A percentile compares a stretch with the other conserved stretches of the same genome.
phyloP scores from a whole-genome alignment of 2,888 invertebrate species.

The Ptychoptera contaminata region DNA sequence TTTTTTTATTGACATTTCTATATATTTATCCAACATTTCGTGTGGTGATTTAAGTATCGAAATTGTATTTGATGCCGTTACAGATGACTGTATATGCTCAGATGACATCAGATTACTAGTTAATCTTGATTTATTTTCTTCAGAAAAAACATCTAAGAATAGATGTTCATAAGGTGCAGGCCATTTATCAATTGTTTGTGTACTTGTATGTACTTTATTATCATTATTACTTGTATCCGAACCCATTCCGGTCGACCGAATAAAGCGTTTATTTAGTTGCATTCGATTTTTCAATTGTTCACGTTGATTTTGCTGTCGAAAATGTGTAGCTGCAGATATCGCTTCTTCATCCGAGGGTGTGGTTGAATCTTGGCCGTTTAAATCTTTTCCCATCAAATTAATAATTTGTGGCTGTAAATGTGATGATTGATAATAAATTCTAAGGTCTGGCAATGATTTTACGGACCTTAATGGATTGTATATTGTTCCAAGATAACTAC shows the following conservation, averaged over 20 bases:
- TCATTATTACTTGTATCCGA: no score
- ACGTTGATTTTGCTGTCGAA: conserved; percentile 7
- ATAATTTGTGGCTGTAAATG: no score
- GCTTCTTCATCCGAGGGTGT: conserved; percentile 13
- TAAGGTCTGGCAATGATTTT: no score
- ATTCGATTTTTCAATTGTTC: no score
- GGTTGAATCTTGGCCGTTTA: conserved; percentile 6
- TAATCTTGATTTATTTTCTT: conserved; percentile 23
- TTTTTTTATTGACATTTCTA: conserved; percentile 22
- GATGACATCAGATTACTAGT: conserved; percentile 27
- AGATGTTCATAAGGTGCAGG: conserved; percentile 60
- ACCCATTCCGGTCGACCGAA: no score
- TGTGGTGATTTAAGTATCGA: conserved; percentile 27
- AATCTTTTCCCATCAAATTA: no score
- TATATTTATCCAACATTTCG: conserved; percentile 44
- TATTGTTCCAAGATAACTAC: neutral
- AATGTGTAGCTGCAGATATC: conserved; percentile 12
- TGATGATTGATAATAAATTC: no score
- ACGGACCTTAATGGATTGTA: no score
- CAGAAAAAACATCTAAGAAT: conserved; percentile 49
- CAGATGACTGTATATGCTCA: neutral
- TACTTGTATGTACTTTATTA: conserved; percentile 18
- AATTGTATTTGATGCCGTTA: neutral
- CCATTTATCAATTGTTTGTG: conserved; percentile 57
- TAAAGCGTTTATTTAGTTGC: neutral